Base-by-base conservation (phyloP, 2,113 vertebrate species). In the Pandion haliaetus region DNA sequence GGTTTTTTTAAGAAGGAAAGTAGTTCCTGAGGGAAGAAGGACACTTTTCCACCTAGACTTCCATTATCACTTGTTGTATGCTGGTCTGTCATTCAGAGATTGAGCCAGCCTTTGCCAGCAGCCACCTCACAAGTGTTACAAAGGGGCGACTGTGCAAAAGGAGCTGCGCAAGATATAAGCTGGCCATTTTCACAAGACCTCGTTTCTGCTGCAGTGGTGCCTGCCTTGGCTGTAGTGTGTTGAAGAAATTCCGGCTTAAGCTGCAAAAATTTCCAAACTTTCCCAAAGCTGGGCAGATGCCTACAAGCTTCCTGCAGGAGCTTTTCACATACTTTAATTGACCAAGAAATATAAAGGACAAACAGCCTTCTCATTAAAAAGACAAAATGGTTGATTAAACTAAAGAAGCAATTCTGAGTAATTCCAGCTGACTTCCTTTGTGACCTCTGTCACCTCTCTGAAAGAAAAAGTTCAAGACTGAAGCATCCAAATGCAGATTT, bases 11-110 rank as follows among this genome's bases (percentile, higher is more conserved):
- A 55, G 10, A 45, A 80, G 21, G 6, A 38, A 49, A 31, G 67
- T 36, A 40, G 8, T 38, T 94, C 65, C 80, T 76, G 47, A 66
- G 50, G n/a, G 57, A 36, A 82, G 32, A 69, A 95, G 69, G 65
- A 91, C 80, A 40, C 69, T 86, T 97, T 96, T 97, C 73, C 38
- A 58, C 72, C n/a, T 86, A 90, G 94, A 78, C 54, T 81, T 81
- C 57, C 13, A 32, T 45, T 57, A 29, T 42, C 79, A 94, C 74
- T 77, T 79, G 47, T 79, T 21, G 2, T 69, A 78, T 6, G 0
- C 24, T 88, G 23, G 49, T 90, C 65, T 79, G 29, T 44, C 15
- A 31, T 28, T 24, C 8, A 2, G 16, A 32, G 17, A 34, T 8
- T 6, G 50, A 78, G 74, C 66, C 69, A 89, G 76, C 31, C 71